phyloP scores from a whole-genome alignment of 2,797 vertebrate genomes.

The Platyrinchus mystaceus region DNA sequence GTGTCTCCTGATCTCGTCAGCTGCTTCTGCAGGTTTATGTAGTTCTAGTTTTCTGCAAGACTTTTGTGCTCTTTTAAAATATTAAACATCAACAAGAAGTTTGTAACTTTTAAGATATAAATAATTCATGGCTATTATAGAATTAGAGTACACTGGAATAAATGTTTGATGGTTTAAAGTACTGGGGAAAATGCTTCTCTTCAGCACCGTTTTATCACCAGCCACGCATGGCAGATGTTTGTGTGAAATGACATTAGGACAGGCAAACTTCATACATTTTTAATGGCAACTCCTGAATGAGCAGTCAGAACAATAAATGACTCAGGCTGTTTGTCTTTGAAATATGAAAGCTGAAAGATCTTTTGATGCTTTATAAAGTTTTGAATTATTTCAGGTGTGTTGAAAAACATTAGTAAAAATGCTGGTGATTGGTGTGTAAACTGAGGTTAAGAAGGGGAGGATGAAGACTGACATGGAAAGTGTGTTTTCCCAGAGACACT shows the following conservation, averaged over 20 bases:
- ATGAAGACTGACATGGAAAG: background rate
- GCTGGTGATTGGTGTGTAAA: background rate
- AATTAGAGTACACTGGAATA: background rate
- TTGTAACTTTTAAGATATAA: background rate
- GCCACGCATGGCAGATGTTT: background rate
- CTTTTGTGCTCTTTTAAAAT: background rate
- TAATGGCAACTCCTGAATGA: background rate
- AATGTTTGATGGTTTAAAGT: slow-evolving; percentile 28
- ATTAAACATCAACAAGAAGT: background rate
- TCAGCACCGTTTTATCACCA: background rate
- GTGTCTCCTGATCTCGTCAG: background rate
- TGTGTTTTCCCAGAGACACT: background rate
- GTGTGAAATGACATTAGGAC: background rate
- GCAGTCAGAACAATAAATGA: background rate
- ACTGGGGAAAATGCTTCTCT: background rate
- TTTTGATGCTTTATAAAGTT: background rate
- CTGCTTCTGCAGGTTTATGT: background rate
- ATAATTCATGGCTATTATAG: background rate
- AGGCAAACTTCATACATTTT: background rate
- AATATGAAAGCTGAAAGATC: background rate
- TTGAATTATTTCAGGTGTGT: background rate
- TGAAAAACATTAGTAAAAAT: background rate
- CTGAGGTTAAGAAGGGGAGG: background rate
- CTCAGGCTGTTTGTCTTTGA: background rate
- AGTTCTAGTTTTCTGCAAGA: background rate